Conservation (phyloP, 2,888 invertebrate species). For the Thereva unica region DNA sequence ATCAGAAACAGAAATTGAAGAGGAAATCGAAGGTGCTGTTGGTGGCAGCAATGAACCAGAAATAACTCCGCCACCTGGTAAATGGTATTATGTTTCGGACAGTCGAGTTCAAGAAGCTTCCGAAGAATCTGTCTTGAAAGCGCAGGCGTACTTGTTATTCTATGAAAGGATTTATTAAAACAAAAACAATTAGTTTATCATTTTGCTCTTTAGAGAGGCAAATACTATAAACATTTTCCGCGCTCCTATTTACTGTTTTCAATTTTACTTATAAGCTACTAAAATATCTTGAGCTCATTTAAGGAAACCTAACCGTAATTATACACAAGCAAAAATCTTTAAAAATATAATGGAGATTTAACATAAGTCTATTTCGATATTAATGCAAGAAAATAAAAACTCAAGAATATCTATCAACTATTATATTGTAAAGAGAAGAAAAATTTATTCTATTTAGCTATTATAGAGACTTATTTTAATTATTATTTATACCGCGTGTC, state of each 20-base stretch:
- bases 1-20: conserved; percentile 19
- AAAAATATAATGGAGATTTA: conserved; percentile 17
- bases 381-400: conserved; percentile 1
- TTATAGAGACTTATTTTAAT: background rate
- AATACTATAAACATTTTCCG: background rate
- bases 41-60: conserved; percentile 55
- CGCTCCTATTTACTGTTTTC: conserved; percentile 16
- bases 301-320: conserved; percentile 12
- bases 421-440: conserved; percentile 2
- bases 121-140: conserved; percentile 77
- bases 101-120: conserved; percentile 80
- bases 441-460: background rate
- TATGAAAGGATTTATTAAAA: conserved; percentile 87
- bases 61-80: conserved; percentile 64
- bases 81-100: conserved; percentile 95
- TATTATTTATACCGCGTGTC: conserved; percentile 8
- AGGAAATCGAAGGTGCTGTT: conserved; percentile 51
- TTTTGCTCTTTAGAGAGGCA: background rate
- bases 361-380: background rate
- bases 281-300: conserved; percentile 1
- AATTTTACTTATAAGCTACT: conserved; percentile 15
- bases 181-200: background rate
- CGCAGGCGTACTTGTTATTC: conserved; percentile 94
- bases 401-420: background rate
- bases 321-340: conserved; percentile 2